Base-by-base conservation (phyloP, 2,113 vertebrate genomes). In the Corynorhinus townsendii region DNA sequence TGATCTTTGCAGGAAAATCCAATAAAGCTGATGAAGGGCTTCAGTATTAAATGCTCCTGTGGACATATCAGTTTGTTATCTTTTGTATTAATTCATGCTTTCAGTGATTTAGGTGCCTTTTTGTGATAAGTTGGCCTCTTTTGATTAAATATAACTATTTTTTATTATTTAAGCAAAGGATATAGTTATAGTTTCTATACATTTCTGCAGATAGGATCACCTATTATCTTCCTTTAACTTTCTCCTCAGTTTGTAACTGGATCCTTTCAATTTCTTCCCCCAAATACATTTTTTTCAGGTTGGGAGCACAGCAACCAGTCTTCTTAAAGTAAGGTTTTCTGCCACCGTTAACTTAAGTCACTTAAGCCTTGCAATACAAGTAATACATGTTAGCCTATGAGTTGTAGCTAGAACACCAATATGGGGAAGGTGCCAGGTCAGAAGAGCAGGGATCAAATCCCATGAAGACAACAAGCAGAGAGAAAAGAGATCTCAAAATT, bases 21-120 rank as follows among this genome's bases (percentile, higher is more conserved):
- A 96, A 82, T 84, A 96, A 96, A 94, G 33, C 85, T 95, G 86
- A 91, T 93, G 91, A 81, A 95, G 52, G n/a, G 56, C 40, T 90
- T 92, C 72, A 28, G 26, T 77, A 93, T 80, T 79, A 91, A 95
- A 76, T 80, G 59, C 47, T 90, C 72, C 77, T n/a, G 75, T 86
- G 75, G 89, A 89, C 35, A 43, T 89, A 92, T 56, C 82, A 64
- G 20, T 95, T 85, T 76, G 71, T 93, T 92, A 96, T 59, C 40
- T 76, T 93, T 92, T 30, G 66, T 88, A 62, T 94, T 86, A 40
- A 14, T 94, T 90, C 88, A 75, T 77, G 28, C 16, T 47, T 33
- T 95, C 72, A 77, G 43, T 81, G 59, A 87, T 84, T 52, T 59
- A 73, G 85, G 68, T 93, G 10, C n/a, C 94, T 79, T 40, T 47